A percentile compares a stretch with the other conserved stretches of the same genome.
Evolutionary conservation across 2,797 vertebrate genomes (phyloP).

Genomic region (Rhynchonycteris naso): DNA sequence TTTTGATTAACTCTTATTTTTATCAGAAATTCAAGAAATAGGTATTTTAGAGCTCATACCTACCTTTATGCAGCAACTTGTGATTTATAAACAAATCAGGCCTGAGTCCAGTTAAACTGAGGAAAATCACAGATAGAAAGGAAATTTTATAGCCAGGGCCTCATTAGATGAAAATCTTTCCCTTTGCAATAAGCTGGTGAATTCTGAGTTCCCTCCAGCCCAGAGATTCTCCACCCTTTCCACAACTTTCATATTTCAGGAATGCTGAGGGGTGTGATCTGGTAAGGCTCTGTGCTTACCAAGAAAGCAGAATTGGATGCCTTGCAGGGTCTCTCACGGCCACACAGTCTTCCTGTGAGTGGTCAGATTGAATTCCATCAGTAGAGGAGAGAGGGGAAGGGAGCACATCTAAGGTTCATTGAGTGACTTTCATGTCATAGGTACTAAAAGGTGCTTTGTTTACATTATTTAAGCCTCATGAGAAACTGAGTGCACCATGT

Average conservation of each 20-base stretch:
- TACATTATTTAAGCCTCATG: not conserved
- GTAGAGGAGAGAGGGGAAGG: not conserved
- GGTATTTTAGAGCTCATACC: not conserved
- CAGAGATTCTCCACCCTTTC: not conserved
- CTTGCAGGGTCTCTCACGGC: not conserved
- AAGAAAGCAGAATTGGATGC: not conserved
- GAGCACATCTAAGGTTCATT: not conserved
- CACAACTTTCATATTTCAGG: not conserved
- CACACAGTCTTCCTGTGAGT: accelerated
- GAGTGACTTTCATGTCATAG: not conserved
- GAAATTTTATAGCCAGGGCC: not conserved
- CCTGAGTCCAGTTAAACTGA: not conserved
- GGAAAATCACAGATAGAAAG: not conserved
- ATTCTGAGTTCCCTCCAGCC: not conserved
- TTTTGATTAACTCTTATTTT: constrained; percentile 43
- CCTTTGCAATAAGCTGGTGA: not conserved
- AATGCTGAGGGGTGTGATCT: not conserved
- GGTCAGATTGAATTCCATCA: not conserved
- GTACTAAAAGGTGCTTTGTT: not conserved
- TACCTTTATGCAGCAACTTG: not conserved
- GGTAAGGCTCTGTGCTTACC: not conserved
- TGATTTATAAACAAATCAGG: constrained; percentile 3
- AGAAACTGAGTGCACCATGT: accelerated
- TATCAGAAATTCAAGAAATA: not conserved
- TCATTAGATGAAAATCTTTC: not conserved